Base-by-base conservation (phyloP, 2,888 invertebrate species). In the Troides helena region DNA sequence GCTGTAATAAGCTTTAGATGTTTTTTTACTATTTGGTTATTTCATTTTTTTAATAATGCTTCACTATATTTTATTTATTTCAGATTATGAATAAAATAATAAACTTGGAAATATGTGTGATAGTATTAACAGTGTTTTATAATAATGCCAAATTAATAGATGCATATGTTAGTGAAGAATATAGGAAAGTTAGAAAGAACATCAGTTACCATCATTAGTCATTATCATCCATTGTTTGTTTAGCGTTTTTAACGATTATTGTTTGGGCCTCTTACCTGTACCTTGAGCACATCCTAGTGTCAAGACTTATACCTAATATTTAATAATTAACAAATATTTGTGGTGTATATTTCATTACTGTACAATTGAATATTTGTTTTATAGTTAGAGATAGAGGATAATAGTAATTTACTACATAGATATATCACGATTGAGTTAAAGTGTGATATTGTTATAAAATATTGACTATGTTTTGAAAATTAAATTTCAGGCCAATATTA, bases 401-500 rank as follows among this genome's bases (percentile, higher is more conserved):
- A 30, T 30, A 39, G 39, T 39, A 10, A 39, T 39, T 39, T 10
- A 39, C 39, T 7, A 39, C 10, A 39, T 39, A 10, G 10, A 10
- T 39, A 39, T 10, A 10, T 6, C 39, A 1, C 8, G 10, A 7
- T 1, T 36, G 36, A 7, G 7, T 36, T 6, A 36, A 36, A 36
- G 10, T 39, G 39, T 39, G 39, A 10, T 39, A 8, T 39, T 10
- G 39, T 39, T 39, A 39, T 39, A 39, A 39, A 39, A 10, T 39
- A 39, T 39, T 39, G 39, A 39, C 8, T 8, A 50, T 17, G 50
- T 17, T 50, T 10, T 18, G n/a, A 63, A 62, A 73, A 74, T 39
- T 72, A 72, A 30, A 30, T 30, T 30, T 10, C 87, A 92, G 92
- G 78, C 91, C 91, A 0, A 90, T 90, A 72, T 77, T 90, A 76